Evolutionary conservation across 2,797 vertebrate genomes (phyloP).

Genomic region (Leontopithecus rosalia): DNA sequence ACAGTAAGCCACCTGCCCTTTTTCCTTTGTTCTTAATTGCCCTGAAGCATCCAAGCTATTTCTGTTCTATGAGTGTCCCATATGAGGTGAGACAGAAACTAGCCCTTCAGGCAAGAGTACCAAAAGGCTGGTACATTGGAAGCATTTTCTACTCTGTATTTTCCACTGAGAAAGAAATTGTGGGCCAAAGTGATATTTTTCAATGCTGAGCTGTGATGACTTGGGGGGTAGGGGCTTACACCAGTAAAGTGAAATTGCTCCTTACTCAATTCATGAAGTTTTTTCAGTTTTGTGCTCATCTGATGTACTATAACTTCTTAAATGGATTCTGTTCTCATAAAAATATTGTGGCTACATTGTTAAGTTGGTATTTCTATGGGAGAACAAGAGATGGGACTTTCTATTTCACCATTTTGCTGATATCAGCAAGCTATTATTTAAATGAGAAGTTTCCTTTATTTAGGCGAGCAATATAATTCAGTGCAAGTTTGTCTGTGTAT

Average conservation of each 20-base stretch:
- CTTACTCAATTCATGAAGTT: not conserved
- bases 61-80: not conserved
- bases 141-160: not conserved
- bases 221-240: not conserved
- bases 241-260: not conserved
- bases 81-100: not conserved
- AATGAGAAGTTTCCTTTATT: constrained; percentile 16
- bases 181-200: not conserved
- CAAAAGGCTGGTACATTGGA: not conserved
- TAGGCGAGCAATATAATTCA: constrained; percentile 6
- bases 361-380: not conserved
- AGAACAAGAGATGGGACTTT: not conserved
- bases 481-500: not conserved
- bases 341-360: not conserved
- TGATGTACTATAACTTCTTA: not conserved
- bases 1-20: not conserved
- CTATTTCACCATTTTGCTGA: not conserved
- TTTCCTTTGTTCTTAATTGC: not conserved
- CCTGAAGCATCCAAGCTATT: not conserved
- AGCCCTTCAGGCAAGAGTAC: not conserved
- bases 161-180: not conserved
- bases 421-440: constrained; percentile 10
- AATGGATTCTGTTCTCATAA: not conserved
- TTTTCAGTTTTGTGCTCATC: not conserved
- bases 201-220: not conserved